phyloP scores from a whole-genome alignment of 1,140 invertebrate species.

The Drosophila rhopaloa region DNA sequence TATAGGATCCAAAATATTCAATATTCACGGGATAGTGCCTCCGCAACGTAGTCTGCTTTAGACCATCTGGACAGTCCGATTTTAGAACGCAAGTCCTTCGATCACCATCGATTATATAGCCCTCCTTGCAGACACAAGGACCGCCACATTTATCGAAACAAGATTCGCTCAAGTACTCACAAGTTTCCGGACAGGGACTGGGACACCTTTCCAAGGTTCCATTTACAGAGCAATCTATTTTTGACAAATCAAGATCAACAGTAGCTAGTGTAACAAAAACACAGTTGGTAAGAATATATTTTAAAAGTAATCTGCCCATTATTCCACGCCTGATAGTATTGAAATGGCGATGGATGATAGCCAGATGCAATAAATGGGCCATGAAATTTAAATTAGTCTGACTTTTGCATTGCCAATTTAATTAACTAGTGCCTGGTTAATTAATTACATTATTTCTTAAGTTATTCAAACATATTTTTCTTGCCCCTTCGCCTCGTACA shows the following conservation, averaged over 20 bases:
- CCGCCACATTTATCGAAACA: conserved; percentile 11
- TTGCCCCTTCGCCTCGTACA: too few species aligned
- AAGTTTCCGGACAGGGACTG: conserved; percentile 16
- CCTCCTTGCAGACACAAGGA: conserved; percentile 22
- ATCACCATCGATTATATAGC: conserved; percentile 10
- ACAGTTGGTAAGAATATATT: neutral
- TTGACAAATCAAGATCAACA: neutral
- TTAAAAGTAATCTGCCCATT: neutral
- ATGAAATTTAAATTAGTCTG: neutral
- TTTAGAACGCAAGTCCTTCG: neutral
- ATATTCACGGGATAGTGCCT: conserved; percentile 19
- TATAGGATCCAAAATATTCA: conserved; percentile 18
- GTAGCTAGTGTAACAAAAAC: neutral
- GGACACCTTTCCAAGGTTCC: conserved; percentile 16
- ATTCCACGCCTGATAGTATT: neutral
- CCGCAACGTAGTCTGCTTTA: neutral
- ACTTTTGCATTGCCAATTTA: neutral
- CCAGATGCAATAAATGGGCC: too few species aligned
- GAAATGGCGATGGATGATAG: neutral
- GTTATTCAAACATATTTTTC: neutral
- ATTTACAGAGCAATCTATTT: neutral
- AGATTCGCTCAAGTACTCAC: conserved; percentile 13
- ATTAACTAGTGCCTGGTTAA: neutral
- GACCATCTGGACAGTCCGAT: too few species aligned
- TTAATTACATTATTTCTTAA: neutral